phyloP scores from a whole-genome alignment of 2,113 vertebrate genomes.

The Chionodraco myersi region DNA sequence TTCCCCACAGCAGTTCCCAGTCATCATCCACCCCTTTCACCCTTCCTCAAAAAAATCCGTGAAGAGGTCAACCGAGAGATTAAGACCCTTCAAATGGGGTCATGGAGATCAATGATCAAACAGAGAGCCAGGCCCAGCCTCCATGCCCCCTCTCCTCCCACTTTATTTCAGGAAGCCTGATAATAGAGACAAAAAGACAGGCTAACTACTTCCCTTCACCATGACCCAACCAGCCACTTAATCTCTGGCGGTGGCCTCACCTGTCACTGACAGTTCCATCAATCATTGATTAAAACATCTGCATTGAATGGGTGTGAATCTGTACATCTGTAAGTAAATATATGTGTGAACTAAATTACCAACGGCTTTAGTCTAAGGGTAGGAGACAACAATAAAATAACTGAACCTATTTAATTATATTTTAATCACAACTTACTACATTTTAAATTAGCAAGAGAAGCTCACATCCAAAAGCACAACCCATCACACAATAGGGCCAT shows the following conservation, averaged over 20 bases:
- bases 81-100: slow-evolving; percentile 87
- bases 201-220: slow-evolving; percentile 73
- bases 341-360: background rate
- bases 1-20: slow-evolving; percentile 60
- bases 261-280: slow-evolving; percentile 54
- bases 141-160: slow-evolving; percentile 60
- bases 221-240: slow-evolving; percentile 65
- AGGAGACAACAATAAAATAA: background rate
- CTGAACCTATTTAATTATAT: background rate
- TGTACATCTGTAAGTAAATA: slow-evolving; percentile 1
- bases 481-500: background rate
- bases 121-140: slow-evolving; percentile 76
- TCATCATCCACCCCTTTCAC: slow-evolving; percentile 86
- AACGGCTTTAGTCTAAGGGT: background rate
- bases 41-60: slow-evolving; percentile 78
- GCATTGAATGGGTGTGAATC: slow-evolving; percentile 40
- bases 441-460: background rate
- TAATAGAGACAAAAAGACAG: slow-evolving; percentile 80
- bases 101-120: slow-evolving; percentile 97
- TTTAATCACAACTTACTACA: background rate
- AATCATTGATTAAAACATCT: slow-evolving; percentile 51
- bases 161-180: slow-evolving; percentile 76
- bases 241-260: slow-evolving; percentile 64
- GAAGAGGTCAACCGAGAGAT: slow-evolving; percentile 92
- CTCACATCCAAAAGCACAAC: background rate